A percentile compares a stretch with the other conserved stretches of the same genome.
Evolutionary conservation across 2,888 invertebrate species (phyloP).

Genomic region (Pollenia labialis): DNA sequence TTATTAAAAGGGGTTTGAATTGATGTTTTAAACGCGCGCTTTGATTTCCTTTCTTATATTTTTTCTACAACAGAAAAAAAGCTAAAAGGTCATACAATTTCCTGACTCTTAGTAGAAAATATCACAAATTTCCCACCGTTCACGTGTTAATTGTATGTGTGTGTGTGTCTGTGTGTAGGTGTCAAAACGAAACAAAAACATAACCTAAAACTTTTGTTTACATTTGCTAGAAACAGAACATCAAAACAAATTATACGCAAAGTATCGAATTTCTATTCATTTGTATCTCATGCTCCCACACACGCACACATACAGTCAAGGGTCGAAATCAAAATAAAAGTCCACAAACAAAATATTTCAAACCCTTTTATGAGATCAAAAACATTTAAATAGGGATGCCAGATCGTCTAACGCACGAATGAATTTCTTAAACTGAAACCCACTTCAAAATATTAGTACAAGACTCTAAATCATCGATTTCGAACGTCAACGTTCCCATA

Average conservation of each 20-base stretch:
- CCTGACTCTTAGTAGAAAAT: slow-evolving; percentile 15
- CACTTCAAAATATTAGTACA: no score
- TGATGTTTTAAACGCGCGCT: slow-evolving; percentile 38
- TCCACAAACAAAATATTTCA: no score
- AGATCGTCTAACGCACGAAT: no score
- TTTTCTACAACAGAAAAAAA: not conserved
- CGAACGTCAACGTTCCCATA: no score
- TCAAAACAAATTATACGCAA: slow-evolving; percentile 38
- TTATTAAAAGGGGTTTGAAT: slow-evolving; percentile 5
- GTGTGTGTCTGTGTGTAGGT: slow-evolving; percentile 43
- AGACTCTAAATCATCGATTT: no score
- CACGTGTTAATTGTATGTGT: not conserved
- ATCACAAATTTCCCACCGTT: slow-evolving; percentile 37
- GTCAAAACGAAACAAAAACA: slow-evolving; percentile 14
- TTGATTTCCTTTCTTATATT: slow-evolving; percentile 36
- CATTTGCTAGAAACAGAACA: not conserved
- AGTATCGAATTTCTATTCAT: slow-evolving; percentile 18
- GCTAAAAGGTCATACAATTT: slow-evolving; percentile 60
- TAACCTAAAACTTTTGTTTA: not conserved
- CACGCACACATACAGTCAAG: not conserved
- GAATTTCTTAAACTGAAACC: no score
- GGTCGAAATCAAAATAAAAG: no score
- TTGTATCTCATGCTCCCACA: not conserved
- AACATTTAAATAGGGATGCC: no score
- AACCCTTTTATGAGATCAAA: no score